Conservation (phyloP, 1,140 invertebrate species). For the Pachyrhynchus sulphureomaculatus region DNA sequence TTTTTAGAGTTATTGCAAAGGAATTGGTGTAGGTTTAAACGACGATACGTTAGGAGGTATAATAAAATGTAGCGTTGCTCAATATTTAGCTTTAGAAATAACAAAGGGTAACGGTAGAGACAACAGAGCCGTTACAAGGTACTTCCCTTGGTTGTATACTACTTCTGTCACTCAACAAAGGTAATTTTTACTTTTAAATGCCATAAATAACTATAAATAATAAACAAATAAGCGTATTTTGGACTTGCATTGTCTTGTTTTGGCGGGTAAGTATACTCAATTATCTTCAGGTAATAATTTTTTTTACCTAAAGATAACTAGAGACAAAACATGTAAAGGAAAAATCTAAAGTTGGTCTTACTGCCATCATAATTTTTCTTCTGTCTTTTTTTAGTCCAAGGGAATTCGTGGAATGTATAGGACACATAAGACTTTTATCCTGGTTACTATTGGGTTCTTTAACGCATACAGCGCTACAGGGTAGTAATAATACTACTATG, state of each 20-base stretch:
- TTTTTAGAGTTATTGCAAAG: constrained; percentile 79
- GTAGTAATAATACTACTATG: constrained; percentile 50
- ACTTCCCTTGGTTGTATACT: constrained; percentile 91
- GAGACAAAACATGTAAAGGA: too few relatives aligned
- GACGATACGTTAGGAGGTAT: constrained; percentile 95
- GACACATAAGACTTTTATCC: constrained; percentile 89
- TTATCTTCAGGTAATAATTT: too few relatives aligned
- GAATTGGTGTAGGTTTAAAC: constrained; percentile 76
- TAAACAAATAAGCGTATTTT: constrained; percentile 5
- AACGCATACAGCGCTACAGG: constrained; percentile 76
- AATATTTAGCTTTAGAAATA: constrained; percentile 93
- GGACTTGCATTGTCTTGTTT: too few relatives aligned
- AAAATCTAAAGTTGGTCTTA: too few relatives aligned
- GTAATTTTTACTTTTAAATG: constrained; percentile 52
- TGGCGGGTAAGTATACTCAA: too few relatives aligned
- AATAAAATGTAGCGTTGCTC: constrained; percentile 92
- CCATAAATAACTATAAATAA: background rate
- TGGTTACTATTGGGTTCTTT: constrained; percentile 95
- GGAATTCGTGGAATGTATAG: constrained; percentile 94
- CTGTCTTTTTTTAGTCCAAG: constrained; percentile 66
- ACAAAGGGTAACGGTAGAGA: constrained; percentile 83
- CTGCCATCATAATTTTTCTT: too few relatives aligned
- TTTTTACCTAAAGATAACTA: too few relatives aligned
- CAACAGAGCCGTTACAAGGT: constrained; percentile 77
- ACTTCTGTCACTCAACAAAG: constrained; percentile 83